Conservation (phyloP, 2,797 vertebrate species). For the Podarcis siculus region DNA sequence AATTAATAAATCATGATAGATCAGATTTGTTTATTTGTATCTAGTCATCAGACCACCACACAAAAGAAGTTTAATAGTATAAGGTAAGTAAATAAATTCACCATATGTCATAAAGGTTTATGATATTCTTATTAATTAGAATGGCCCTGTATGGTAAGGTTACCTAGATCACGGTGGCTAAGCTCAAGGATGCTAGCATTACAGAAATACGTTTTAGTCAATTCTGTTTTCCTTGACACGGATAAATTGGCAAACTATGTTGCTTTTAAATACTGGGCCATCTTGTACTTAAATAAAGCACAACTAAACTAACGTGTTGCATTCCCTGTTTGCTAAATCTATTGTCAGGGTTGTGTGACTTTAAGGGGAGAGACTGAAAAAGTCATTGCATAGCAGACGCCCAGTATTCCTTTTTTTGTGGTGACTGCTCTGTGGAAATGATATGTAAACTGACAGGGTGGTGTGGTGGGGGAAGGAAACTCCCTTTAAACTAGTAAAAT, state of each 20-base stretch:
- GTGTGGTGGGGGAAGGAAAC: slow-evolving; percentile 27
- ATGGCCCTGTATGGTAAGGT: background rate
- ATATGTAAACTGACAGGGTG: slow-evolving; percentile 34
- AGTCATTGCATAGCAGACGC: background rate
- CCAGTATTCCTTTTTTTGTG: slow-evolving; percentile 14
- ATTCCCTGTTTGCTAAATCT: slow-evolving; percentile 42
- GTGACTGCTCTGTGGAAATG: slow-evolving; percentile 38
- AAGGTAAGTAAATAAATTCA: no score
- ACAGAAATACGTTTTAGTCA: background rate
- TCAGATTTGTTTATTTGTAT: background rate
- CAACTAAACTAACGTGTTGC: background rate
- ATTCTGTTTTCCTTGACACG: background rate
- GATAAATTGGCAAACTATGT: background rate
- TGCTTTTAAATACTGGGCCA: background rate
- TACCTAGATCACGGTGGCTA: background rate
- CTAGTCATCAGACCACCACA: background rate
- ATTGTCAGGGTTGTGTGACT: slow-evolving; percentile 30
- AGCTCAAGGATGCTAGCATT: no score
- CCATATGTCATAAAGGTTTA: no score
- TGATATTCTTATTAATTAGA: background rate
- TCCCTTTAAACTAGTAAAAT: slow-evolving; percentile 49
- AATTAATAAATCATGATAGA: background rate
- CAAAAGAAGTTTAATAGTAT: no score
- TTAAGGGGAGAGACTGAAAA: background rate
- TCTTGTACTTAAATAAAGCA: background rate